Evolutionary conservation across 2,113 vertebrate genomes (phyloP).

Genomic region (Todiramphus saurophagus): DNA sequence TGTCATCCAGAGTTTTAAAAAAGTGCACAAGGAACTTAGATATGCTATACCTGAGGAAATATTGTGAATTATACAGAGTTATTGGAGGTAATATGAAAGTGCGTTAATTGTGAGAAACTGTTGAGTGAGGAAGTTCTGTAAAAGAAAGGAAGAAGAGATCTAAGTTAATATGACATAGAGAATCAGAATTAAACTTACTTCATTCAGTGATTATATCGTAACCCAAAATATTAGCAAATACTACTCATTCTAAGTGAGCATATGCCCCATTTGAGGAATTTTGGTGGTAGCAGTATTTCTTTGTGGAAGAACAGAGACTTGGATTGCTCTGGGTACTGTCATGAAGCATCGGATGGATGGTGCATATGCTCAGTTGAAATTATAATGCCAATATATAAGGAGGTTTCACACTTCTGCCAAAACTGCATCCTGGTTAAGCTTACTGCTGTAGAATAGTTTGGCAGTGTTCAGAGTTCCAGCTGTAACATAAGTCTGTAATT

Average conservation of each 20-base stretch:
- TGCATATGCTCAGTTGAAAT: not conserved
- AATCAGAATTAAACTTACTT: not conserved
- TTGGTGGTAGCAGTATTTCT: not conserved
- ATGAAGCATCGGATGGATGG: not conserved
- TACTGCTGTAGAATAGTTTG: not conserved
- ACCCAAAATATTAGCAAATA: not conserved
- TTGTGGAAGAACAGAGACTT: not conserved
- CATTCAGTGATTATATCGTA: not conserved
- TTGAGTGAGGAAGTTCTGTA: not conserved
- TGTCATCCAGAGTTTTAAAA: not conserved
- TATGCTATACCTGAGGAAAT: not conserved
- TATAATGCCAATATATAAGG: not conserved
- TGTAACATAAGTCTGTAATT: not conserved
- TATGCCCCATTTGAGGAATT: not conserved
- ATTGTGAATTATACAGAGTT: not conserved
- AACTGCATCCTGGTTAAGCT: not conserved
- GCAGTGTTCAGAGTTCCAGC: not conserved
- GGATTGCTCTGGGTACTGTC: not conserved
- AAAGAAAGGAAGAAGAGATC: not conserved
- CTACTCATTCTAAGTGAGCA: not conserved
- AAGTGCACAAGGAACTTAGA: not conserved
- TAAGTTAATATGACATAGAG: not conserved
- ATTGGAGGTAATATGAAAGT: not conserved
- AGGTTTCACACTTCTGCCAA: slow-evolving; percentile 12
- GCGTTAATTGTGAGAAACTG: not conserved